Evolutionary conservation across 2,113 vertebrate species (phyloP).

Genomic region (Brachirus orientalis): DNA sequence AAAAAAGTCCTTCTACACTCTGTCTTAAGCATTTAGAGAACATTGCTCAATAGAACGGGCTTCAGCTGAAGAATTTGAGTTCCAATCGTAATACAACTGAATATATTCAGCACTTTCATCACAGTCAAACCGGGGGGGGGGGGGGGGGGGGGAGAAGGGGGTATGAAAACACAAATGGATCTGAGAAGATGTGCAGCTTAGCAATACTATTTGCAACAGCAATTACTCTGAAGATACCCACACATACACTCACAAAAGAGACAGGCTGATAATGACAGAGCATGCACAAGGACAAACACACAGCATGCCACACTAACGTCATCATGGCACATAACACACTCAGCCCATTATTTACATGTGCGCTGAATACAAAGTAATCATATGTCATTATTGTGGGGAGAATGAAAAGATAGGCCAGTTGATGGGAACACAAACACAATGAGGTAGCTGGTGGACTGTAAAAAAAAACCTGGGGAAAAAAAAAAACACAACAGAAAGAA

Average conservation of each 20-base stretch:
- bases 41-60: neutral
- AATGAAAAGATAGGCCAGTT: slow-evolving; percentile 1
- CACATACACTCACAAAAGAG: slow-evolving; percentile 11
- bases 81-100: too few species aligned
- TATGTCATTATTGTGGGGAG: neutral
- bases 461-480: too few species aligned
- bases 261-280: slow-evolving; percentile 51
- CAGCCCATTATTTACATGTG: slow-evolving; percentile 24
- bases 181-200: too few species aligned
- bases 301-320: slow-evolving; percentile 21
- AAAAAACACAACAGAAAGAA: too few species aligned
- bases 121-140: too few species aligned
- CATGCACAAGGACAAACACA: slow-evolving; percentile 52
- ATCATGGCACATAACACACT: slow-evolving; percentile 14
- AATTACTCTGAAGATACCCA: neutral
- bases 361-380: slow-evolving; percentile 33
- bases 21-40: neutral
- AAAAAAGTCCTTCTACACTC: neutral
- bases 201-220: too few species aligned
- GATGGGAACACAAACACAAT: neutral
- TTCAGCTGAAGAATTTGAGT: neutral
- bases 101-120: too few species aligned
- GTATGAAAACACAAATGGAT: too few species aligned
- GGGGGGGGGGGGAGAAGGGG: too few species aligned
- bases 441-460: slow-evolving; percentile 6